phyloP scores from a whole-genome alignment of 2,888 invertebrate species.

The Heliconius ethilla region DNA sequence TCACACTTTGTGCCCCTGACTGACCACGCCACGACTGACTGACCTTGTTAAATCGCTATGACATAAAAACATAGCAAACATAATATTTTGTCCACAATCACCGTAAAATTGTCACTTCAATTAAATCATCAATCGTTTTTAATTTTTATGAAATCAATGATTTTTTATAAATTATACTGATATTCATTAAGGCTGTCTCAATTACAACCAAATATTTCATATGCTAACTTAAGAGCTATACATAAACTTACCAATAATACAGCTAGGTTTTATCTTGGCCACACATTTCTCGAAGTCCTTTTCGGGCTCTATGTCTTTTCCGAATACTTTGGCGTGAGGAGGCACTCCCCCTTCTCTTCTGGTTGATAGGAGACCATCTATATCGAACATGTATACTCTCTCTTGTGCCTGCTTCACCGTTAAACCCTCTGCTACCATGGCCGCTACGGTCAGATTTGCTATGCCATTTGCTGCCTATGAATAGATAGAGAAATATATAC shows the following conservation, averaged over 20 bases:
- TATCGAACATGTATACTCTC: constrained; percentile 98
- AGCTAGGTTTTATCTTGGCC: constrained; percentile 91
- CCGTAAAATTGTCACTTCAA: too few relatives aligned
- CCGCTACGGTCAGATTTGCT: constrained; percentile 93
- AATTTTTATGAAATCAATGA: too few relatives aligned
- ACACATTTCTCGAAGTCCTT: constrained; percentile 91
- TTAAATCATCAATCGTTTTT: too few relatives aligned
- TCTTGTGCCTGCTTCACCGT: constrained; percentile 87
- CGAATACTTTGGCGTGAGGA: constrained; percentile 87
- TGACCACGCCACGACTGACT: too few relatives aligned
- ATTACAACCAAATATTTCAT: too few relatives aligned
- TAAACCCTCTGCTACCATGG: constrained; percentile 89
- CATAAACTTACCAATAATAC: constrained; percentile 88
- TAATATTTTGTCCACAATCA: too few relatives aligned
- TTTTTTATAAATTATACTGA: too few relatives aligned
- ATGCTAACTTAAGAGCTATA: neutral
- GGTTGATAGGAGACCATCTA: constrained; percentile 91
- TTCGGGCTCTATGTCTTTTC: constrained; percentile 89
- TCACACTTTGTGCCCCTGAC: too few relatives aligned
- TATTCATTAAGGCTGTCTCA: too few relatives aligned
- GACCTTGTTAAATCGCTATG: too few relatives aligned
- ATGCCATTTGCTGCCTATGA: constrained; percentile 94
- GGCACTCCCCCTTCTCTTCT: constrained; percentile 85
- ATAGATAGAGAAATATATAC: neutral
- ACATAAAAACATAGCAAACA: too few relatives aligned